Base-by-base conservation (phyloP, 1,140 invertebrate genomes). In the Sitobion miscanthi region DNA sequence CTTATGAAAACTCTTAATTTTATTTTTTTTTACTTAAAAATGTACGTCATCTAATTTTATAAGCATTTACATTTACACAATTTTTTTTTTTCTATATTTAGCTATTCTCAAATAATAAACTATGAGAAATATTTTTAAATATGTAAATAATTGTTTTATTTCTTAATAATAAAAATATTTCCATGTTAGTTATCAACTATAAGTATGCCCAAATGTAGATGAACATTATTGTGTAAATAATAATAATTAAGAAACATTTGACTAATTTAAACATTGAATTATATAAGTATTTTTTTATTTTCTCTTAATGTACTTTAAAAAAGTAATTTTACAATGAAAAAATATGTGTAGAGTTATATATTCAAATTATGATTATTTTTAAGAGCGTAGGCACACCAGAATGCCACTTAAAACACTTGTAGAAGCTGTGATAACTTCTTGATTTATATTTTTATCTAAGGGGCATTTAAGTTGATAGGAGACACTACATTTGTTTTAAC, bases 271-370 rank as follows among this genome's bases (percentile, higher is more conserved):
- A 92, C n/a, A 92, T 92, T 92, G 91, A 92, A 83, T 92, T 92
- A 85, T 92, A 92, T 85, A 92, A 92, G 91, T 92, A 92, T 92
- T 92, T 92, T 92, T 92, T 92, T 92, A 92, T 92, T 92, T 92
- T 92, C 77, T 92, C 91, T 92, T 92, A 92, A 85, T 82, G 83
- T 83, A 83, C 90, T 92, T 83, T 92, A 92, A 35, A 35, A 91
- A 69, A 82, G n/a, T 91, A 52, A 91, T 82, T 91, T 91, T 77
- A 82, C 57, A 42, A 82, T 91, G 45, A 69, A 91, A 90, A 82
- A 49, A 91, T 77, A 90, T 62, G 30, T 85, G 45, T 92, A 92
- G 90, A 83, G 23, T 92, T 92, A 89, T 89, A 54, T 54, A 38
- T 23, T 89, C 57, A 90, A 57, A 90, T 42, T 90, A 62, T n/a